phyloP scores from a whole-genome alignment of 2,888 invertebrate species.

The Aquatica leii region DNA sequence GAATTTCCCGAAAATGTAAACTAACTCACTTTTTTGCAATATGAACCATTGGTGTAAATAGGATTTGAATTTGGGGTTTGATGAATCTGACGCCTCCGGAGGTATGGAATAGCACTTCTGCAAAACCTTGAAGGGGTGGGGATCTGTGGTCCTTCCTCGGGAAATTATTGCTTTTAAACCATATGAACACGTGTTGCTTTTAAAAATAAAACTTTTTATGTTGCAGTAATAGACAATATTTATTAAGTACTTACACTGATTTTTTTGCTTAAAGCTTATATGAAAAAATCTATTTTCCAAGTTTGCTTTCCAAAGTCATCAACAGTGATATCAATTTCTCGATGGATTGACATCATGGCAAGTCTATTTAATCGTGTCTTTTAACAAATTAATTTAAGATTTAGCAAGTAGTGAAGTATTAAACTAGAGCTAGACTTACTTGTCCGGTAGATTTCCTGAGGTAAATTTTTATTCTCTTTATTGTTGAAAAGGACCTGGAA shows the following conservation, averaged over 20 bases:
- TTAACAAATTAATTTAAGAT: not conserved
- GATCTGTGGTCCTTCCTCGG: no score
- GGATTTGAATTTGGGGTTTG: not conserved
- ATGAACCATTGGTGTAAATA: not conserved
- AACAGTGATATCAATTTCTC: no score
- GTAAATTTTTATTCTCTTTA: not conserved
- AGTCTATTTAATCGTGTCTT: no score
- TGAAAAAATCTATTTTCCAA: no score
- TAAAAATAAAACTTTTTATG: no score
- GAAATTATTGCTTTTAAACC: no score
- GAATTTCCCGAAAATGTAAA: no score
- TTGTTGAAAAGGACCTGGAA: not conserved
- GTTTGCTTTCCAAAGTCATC: not conserved
- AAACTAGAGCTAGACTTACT: not conserved
- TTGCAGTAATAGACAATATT: not conserved
- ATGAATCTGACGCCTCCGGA: not conserved
- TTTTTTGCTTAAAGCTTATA: not conserved
- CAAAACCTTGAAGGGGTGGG: no score
- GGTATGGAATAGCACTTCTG: not conserved
- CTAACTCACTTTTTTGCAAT: no score
- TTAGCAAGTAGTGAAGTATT: not conserved
- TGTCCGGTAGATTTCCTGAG: not conserved
- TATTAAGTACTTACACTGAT: not conserved
- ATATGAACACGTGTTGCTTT: not conserved
- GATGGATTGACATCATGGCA: no score